These are phyloP conservation scores for Phoenicopterus ruber DNA, from an alignment of 2,113 vertebrate species.

Conservation along the genomic window DNA sequence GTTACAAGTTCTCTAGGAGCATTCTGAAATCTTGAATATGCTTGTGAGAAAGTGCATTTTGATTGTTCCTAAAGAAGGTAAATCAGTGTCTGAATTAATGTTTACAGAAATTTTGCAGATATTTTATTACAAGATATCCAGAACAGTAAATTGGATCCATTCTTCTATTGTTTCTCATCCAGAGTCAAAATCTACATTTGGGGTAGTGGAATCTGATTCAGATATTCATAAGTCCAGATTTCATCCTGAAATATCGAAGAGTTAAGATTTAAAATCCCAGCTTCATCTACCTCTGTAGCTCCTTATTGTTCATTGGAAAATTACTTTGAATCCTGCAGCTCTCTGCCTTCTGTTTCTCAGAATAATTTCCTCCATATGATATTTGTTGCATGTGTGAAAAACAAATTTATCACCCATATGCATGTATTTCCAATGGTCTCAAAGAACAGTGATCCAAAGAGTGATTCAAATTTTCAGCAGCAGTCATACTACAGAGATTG, in stretches of 20 bases:
- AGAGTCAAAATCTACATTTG: neutral
- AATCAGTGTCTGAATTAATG: neutral
- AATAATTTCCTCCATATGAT: neutral
- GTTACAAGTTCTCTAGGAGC: neutral
- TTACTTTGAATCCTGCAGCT: neutral
- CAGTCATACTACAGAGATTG: neutral
- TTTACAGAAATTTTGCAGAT: neutral
- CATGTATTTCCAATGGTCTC: neutral
- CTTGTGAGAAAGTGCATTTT: neutral
- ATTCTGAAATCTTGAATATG: neutral
- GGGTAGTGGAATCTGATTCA: neutral
- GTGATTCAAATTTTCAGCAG: slow-evolving; percentile 2
- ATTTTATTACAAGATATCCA: neutral
- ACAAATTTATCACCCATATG: slow-evolving; percentile 17
- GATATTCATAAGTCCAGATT: neutral
- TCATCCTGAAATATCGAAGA: neutral
- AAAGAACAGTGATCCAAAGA: slow-evolving; percentile 20
- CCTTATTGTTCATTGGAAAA: neutral
- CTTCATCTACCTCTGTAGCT: neutral
- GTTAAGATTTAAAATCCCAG: neutral
- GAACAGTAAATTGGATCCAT: neutral
- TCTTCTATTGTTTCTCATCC: neutral
- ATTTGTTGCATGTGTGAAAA: slow-evolving; percentile 21
- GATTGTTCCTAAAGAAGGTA: neutral
- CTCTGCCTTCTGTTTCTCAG: neutral